Conservation (phyloP, 2,113 vertebrate species). For the Taxidea taxus region DNA sequence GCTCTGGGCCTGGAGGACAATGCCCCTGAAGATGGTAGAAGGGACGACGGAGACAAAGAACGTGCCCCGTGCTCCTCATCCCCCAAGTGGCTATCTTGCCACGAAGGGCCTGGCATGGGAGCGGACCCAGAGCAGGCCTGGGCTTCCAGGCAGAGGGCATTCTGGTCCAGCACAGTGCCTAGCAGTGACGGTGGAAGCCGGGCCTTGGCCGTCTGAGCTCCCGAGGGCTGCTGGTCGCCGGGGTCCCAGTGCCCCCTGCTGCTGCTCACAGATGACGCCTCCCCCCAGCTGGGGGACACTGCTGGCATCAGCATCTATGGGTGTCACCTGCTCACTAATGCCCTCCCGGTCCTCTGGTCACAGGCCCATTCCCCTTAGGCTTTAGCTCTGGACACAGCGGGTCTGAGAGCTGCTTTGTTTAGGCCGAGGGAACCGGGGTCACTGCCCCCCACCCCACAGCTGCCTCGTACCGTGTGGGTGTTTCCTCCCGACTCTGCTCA, state of each 20-base stretch:
- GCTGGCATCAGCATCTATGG: rapidly evolving
- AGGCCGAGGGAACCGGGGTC: rapidly evolving
- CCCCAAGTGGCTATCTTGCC: rapidly evolving
- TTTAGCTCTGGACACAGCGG: not conserved
- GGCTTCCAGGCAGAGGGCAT: not conserved
- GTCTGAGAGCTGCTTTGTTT: not conserved
- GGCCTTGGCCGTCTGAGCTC: rapidly evolving
- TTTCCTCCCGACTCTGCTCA: not conserved
- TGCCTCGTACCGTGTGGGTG: rapidly evolving
- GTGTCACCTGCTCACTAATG: rapidly evolving
- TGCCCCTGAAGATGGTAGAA: not conserved
- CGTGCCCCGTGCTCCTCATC: not conserved
- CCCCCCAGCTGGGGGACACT: rapidly evolving
- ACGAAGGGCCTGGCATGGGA: not conserved
- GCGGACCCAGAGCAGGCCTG: not conserved
- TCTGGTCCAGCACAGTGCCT: rapidly evolving
- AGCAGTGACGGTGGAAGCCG: rapidly evolving
- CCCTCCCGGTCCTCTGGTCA: too few species aligned
- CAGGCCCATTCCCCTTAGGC: not conserved
- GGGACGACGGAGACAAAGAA: not conserved
- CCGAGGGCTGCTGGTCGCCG: not conserved
- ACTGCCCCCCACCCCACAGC: rapidly evolving
- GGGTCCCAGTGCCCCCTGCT: not conserved
- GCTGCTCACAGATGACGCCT: not conserved
- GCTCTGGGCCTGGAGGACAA: rapidly evolving